Base-by-base conservation (phyloP, 2,113 vertebrate species). In the Rousettus leschenaultii region DNA sequence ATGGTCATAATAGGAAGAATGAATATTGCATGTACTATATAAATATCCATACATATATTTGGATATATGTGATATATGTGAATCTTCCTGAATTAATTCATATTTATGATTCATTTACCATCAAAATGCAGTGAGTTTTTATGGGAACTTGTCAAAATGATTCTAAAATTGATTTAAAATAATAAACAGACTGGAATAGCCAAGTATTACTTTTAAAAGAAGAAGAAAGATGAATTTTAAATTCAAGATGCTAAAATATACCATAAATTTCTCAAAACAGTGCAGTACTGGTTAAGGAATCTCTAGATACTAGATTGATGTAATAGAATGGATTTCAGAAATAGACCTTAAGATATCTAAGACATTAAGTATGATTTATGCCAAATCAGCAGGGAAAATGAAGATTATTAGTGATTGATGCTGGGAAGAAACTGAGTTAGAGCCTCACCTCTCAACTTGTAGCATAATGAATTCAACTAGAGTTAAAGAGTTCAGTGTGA, bases 81-180 rank as follows among this genome's bases (percentile, higher is more conserved):
- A 33, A 65, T 28, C 28, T 91, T 89, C 7, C 35, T 93, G 40
- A 86, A 53, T 53, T 71, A 51, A 66, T 85, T 77, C 8, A 24
- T 48, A 65, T 63, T 96, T 85, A 30, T 88, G 30, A 66, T 45
- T 89, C 5, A 53, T 66, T 77, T 71, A 48, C 38, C 91, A 14
- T 43, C 6, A 88, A 83, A 94, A 73, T 70, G 28, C 12, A 65
- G 33, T 87, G 55, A 74, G 19, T 4, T 73, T 95, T 90, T 86
- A 83, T 7, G 13, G 15, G 15, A 59, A 91, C 38, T 68, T 79
- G 6, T 63, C 65, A 95, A 79, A 85, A 43, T 90, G 55, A 91
- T 91, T 91, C 48, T 73, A 48, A 84, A 95, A 53, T 96, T 94
- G 79, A 91, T 48, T 24, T 84, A 28, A 93, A 96, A 73, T 94